Evolutionary conservation across 2,888 invertebrate species (phyloP), one percentile per base, ranked within the genome.

Genomic region (Lithodes maja): DNA sequence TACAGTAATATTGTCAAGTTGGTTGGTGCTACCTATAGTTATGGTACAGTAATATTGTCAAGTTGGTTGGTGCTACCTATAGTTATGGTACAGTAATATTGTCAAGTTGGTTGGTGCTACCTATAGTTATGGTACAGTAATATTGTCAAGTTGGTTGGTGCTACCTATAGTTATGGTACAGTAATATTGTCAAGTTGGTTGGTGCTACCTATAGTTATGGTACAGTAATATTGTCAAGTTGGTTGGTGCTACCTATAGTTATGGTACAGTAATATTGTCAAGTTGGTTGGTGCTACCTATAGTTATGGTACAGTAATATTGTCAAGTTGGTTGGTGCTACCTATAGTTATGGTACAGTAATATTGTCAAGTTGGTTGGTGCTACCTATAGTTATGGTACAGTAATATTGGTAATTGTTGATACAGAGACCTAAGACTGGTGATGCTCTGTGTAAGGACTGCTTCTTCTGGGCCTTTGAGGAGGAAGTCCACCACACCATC

Each of bases 361-460:
- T 69, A 68, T 12, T 9, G 1, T 83, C 49, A 49, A 9, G 49
- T 3, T 50, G 7, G 7, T 50, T 2, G 49, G 12, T 71, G 9
- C 12, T 69, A 9, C 50, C n/a, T 5, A 3, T 68, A 33, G 9
- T 7, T 54, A 49, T 15, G 33, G n/a, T 71, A n/a, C 50, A 33
- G 68, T 69, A 54, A 61, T 74, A n/a, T 75, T 82, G 33, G 33
- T 33, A 33, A 33, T 33, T 33, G 33, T 33, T 33, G 33, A 75
- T 95, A 85, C 93, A 97, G 97, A 95, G 98, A 15, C 98, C 98
- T 0, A 98, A 98, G 95, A 98, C 97, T 5, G 97, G 97, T 0
- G 97, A 98, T 94, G 96, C 97, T 0, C 94, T 99, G 50, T 99
- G 99, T 93, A 98, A 98, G 94, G 96, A 97, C 93, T 99, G 99